Conservation (phyloP, 2,888 invertebrate genomes). For the Eubasilissa splendida region DNA sequence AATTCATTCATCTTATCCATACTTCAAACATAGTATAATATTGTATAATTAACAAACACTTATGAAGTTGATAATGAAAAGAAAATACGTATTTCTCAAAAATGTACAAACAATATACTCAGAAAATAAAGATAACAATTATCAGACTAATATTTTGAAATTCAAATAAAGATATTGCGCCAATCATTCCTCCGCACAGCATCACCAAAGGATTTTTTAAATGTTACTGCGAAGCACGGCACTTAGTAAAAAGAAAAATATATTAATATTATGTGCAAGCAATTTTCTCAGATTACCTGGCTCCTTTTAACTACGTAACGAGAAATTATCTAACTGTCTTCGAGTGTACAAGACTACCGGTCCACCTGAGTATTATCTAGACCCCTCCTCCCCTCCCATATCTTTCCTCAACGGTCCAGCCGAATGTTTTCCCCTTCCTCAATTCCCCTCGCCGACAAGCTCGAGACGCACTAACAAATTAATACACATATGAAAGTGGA, state of each 20-base stretch:
- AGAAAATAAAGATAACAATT: too few relatives aligned
- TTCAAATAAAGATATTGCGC: background rate
- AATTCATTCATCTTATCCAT: too few relatives aligned
- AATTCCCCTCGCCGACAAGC: conserved; percentile 5
- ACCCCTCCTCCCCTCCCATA: conserved; percentile 4
- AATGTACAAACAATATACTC: too few relatives aligned
- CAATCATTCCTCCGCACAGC: background rate
- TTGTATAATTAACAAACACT: too few relatives aligned
- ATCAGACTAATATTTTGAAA: background rate
- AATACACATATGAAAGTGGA: conserved; percentile 34
- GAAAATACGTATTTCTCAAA: too few relatives aligned
- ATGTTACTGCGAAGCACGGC: too few relatives aligned
- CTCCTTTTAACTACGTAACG: background rate
- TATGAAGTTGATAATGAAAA: too few relatives aligned
- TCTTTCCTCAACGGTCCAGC: conserved; percentile 23
- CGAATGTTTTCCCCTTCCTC: background rate
- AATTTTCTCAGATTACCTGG: background rate
- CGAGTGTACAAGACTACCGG: background rate
- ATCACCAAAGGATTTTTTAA: too few relatives aligned
- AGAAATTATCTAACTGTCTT: background rate
- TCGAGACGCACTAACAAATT: conserved; percentile 32
- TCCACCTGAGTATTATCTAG: conserved; percentile 26
- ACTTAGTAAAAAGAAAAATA: background rate
- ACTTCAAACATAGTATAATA: too few relatives aligned
- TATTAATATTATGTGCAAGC: background rate